These are phyloP conservation scores for Dicentrarchus labrax DNA, from an alignment of 2,113 vertebrate genomes.

Conservation along the genomic window DNA sequence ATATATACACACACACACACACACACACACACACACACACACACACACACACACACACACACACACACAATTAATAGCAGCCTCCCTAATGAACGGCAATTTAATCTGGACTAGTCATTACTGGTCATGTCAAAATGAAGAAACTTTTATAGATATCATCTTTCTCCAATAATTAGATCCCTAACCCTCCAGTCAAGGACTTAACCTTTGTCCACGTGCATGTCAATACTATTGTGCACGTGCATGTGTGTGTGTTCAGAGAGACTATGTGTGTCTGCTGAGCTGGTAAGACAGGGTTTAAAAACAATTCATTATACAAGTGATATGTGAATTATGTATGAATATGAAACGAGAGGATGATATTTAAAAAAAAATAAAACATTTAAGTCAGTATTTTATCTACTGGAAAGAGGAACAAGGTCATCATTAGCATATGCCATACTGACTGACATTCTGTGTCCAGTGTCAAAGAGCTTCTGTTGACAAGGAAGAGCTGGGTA, in stretches of 20 bases:
- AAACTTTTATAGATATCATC: conserved; percentile 34
- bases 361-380: too few species aligned
- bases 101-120: conserved; percentile 30
- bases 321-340: neutral
- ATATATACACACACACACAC: neutral
- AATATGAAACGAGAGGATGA: neutral
- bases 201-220: conserved; percentile 37
- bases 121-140: conserved; percentile 19
- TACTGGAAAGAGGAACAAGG: conserved; percentile 9
- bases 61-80: neutral
- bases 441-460: conserved; percentile 29
- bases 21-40: neutral
- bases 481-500: neutral
- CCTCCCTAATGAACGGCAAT: neutral
- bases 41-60: neutral
- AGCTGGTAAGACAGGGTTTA: neutral
- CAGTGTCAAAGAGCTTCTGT: conserved; percentile 22
- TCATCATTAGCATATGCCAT: conserved; percentile 42
- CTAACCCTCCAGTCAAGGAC: conserved; percentile 2
- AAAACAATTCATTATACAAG: neutral
- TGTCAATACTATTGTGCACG: conserved; percentile 1
- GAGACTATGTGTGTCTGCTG: neutral
- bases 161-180: conserved; percentile 37
- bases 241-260: neutral
- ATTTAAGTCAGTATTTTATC: neutral